These are phyloP conservation scores for Cyclophora albipunctata DNA, from an alignment of 2,888 invertebrate species.

Conservation along the genomic window DNA sequence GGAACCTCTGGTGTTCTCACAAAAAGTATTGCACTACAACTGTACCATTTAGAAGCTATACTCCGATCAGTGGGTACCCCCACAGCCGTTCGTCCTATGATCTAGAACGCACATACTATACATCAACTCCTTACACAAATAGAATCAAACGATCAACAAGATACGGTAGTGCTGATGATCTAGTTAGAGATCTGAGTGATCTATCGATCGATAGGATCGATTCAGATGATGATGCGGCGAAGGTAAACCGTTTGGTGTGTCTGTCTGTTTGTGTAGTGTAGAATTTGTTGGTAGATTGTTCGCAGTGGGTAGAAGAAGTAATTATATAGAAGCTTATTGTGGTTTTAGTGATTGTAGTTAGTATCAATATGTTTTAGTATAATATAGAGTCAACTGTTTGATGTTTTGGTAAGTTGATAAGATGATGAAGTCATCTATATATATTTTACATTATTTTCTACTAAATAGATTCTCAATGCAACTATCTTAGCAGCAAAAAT, in stretches of 20 bases:
- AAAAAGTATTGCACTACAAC: constrained; percentile 73
- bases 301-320: no score
- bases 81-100: constrained; percentile 60
- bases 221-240: constrained; percentile 57
- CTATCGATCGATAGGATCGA: constrained; percentile 59
- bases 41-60: constrained; percentile 53
- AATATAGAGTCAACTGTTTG: no score
- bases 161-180: constrained; percentile 40
- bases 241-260: constrained; percentile 40
- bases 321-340: no score
- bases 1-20: constrained; percentile 77
- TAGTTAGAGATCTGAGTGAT: constrained; percentile 54
- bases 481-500: no score
- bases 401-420: no score
- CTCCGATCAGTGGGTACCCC: constrained; percentile 65
- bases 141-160: constrained; percentile 46
- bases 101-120: constrained; percentile 62
- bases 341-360: no score
- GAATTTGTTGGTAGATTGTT: neutral
- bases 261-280: neutral
- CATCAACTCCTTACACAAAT: constrained; percentile 58
- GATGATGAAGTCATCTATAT: no score
- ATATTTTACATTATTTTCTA: no score
- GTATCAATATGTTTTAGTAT: no score
- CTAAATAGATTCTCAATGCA: no score